phyloP scores from a whole-genome alignment of 2,113 vertebrate species.

The Pachycephala philippinensis region DNA sequence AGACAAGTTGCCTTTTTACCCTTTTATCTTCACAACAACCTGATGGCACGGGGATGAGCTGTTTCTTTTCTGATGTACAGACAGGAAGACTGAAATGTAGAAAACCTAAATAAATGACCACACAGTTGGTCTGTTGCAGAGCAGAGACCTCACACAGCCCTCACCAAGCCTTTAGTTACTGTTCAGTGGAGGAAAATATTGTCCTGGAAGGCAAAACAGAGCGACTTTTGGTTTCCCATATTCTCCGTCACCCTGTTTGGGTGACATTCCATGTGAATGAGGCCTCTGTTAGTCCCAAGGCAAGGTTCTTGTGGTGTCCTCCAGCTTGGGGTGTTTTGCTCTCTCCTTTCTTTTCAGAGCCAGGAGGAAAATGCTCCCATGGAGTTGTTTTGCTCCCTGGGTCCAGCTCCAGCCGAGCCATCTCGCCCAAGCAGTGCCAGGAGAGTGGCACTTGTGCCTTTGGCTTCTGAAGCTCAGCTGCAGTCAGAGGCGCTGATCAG shows the following conservation, averaged over 20 bases:
- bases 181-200: background rate
- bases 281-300: background rate
- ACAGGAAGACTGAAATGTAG: background rate
- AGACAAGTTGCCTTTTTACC: background rate
- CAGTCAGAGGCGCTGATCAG: accelerated
- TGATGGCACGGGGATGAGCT: accelerated
- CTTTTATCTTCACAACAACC: background rate
- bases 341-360: background rate
- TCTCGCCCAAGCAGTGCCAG: background rate
- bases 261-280: background rate
- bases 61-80: background rate
- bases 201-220: background rate
- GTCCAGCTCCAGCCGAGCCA: background rate
- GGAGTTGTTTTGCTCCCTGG: background rate
- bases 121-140: background rate
- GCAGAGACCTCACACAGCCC: background rate
- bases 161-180: background rate
- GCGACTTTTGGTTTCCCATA: background rate
- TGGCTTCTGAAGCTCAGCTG: conserved; percentile 17
- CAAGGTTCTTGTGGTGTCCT: background rate
- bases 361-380: accelerated
- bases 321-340: background rate
- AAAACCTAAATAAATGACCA: background rate
- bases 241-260: background rate
- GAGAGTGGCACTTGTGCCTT: background rate